Evolutionary conservation across 2,113 vertebrate species (phyloP).

Genomic region (Oreochromis tanganicae): DNA sequence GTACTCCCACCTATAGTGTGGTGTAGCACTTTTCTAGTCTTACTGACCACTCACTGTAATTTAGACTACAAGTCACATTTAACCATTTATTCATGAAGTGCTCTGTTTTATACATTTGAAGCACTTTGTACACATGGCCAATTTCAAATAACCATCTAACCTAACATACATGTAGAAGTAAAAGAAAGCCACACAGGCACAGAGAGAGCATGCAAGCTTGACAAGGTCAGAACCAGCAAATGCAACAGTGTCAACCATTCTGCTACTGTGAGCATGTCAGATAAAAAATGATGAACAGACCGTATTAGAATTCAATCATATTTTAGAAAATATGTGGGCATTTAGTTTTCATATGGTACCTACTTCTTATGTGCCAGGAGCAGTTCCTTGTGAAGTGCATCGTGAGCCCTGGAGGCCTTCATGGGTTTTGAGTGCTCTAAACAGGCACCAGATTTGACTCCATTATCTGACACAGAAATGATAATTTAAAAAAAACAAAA

Average conservation of each 20-base stretch:
- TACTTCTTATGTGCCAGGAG: slow-evolving; percentile 70
- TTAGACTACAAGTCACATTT: neutral
- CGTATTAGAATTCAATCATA: rapidly evolving
- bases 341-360: neutral
- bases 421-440: slow-evolving; percentile 18
- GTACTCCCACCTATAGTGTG: neutral
- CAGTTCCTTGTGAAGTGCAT: slow-evolving; percentile 71
- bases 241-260: too few species aligned
- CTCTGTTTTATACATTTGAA: too few species aligned
- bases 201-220: too few species aligned
- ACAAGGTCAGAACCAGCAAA: too few species aligned
- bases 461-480: slow-evolving; percentile 33
- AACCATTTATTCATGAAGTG: too few species aligned
- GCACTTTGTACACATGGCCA: too few species aligned
- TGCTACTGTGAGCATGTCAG: neutral
- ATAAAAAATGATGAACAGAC: neutral
- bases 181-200: too few species aligned
- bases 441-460: slow-evolving; percentile 12
- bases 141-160: too few species aligned
- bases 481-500: neutral
- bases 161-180: too few species aligned
- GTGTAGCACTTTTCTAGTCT: neutral
- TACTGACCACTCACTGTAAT: neutral
- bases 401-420: slow-evolving; percentile 61
- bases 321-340: neutral